These are phyloP conservation scores for Bufo bufo DNA, from an alignment of 2,113 vertebrate genomes.

Conservation along the genomic window DNA sequence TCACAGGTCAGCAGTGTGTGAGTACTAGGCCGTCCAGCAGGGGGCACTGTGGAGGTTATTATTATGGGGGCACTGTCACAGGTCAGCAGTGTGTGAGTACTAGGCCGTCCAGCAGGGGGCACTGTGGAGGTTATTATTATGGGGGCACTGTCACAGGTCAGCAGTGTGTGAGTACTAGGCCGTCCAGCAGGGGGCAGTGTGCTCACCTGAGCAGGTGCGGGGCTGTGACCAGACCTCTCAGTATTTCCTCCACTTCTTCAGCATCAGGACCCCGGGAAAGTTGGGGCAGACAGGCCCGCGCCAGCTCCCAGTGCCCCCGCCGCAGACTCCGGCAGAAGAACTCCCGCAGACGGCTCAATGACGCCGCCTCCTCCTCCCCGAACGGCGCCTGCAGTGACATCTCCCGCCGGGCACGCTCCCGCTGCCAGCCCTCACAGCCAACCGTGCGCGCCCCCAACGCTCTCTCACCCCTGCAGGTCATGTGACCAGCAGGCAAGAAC, in stretches of 20 bases:
- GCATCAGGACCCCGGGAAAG: conserved; percentile 73
- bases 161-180: not conserved
- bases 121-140: too few relatives aligned
- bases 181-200: not conserved
- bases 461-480: not conserved
- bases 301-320: conserved; percentile 88
- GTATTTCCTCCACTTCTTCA: conserved; percentile 73
- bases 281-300: conserved; percentile 85
- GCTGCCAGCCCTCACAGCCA: too few relatives aligned
- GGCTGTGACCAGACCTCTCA: conserved; percentile 80
- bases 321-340: conserved; percentile 85
- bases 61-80: too few relatives aligned
- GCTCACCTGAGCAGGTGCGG: conserved; percentile 78
- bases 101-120: too few relatives aligned
- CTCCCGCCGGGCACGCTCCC: not conserved
- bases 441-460: not conserved
- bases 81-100: too few relatives aligned
- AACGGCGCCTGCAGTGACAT: conserved; percentile 71
- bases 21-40: too few relatives aligned
- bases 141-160: too few relatives aligned
- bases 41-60: too few relatives aligned
- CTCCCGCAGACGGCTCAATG: conserved; percentile 78
- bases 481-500: not conserved
- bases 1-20: too few relatives aligned
- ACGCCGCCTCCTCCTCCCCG: conserved; percentile 80